These are phyloP conservation scores for Drosophila busckii DNA, from an alignment of 1,140 invertebrate genomes.

Conservation along the genomic window DNA sequence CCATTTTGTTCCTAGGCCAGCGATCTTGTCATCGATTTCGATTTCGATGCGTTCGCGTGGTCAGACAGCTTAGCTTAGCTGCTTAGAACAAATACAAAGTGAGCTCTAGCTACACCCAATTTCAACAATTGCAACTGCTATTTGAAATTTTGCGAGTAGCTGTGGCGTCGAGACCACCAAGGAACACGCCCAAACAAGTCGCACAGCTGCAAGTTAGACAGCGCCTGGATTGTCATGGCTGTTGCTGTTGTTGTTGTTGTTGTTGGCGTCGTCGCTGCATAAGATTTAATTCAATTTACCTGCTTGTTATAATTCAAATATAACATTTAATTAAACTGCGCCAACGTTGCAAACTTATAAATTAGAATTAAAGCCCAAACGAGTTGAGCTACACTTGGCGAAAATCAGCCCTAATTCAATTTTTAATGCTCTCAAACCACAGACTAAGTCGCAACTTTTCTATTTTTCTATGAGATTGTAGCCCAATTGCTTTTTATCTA, in stretches of 20 bases:
- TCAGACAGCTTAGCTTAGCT: neutral
- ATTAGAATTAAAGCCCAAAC: neutral
- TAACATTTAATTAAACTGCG: conserved; percentile 46
- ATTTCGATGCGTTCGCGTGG: conserved; percentile 45
- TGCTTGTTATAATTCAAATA: conserved; percentile 29
- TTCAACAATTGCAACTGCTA: conserved; percentile 50
- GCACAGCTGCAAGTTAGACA: conserved; percentile 54
- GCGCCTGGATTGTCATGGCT: conserved; percentile 31
- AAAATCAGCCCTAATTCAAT: too few species aligned
- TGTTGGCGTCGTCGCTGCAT: conserved; percentile 2
- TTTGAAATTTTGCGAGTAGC: neutral
- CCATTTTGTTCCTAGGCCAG: conserved; percentile 55
- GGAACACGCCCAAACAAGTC: conserved; percentile 72
- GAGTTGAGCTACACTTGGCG: too few species aligned
- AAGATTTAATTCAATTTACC: conserved; percentile 60
- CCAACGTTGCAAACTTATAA: conserved; percentile 8
- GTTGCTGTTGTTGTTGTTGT: conserved; percentile 19
- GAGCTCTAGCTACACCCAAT: conserved; percentile 50
- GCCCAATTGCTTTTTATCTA: conserved; percentile 24
- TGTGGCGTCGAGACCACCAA: conserved; percentile 28
- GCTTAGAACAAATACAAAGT: conserved; percentile 30
- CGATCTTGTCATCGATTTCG: conserved; percentile 11
- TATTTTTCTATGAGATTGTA: neutral
- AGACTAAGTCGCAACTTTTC: conserved; percentile 6
- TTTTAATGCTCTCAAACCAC: too few species aligned